Evolutionary conservation across 2,113 vertebrate species (phyloP), one percentile per base, ranked within the genome.

Genomic region (Crocuta crocuta): DNA sequence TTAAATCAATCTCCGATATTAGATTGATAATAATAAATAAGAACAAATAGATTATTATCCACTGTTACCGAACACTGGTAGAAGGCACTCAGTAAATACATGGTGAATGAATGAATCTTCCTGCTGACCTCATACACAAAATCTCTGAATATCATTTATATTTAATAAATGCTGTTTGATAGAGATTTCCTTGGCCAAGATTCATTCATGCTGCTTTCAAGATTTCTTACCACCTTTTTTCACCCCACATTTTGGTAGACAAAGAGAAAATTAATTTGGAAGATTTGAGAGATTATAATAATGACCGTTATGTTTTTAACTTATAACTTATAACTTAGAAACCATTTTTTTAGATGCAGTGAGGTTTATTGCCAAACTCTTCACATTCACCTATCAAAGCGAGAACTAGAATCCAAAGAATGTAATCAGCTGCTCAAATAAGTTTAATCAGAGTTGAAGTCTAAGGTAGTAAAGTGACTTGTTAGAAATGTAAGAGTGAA

Each of bases 371-470:
- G 66, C 58, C 94, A 96, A 95, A 96, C 26, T 89, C 74, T 23
- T 92, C 85, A 83, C 13, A 71, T n/a, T 85, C 82, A 55, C 68
- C 53, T 96, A 55, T 91, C 92, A 89, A 96, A 78, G 81, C 61
- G 10, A 94, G 39, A 61, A 11, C n/a, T 79, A 87, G 76, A 97
- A 95, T 95, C 68, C 82, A 88, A 97, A 92, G 89, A 96, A 93
- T 79, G 12, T 43, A 76, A 92, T 95, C 76, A 93, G 80, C 17
- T 94, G 88, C 28, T 90, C 88, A 66, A 83, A 82, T 71, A 70
- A 90, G 92, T 73, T 90, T 92, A 86, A 89, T 94, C 39, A 97
- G 55, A 91, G 66, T 85, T 85, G 53, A 92, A 95, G 21, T 16
- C 61, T 55, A 48, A 89, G 28, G 50, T 48, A 71, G 28, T 8